These are phyloP conservation scores for Podarcis muralis DNA, from an alignment of 2,113 vertebrate species.

Conservation along the genomic window DNA sequence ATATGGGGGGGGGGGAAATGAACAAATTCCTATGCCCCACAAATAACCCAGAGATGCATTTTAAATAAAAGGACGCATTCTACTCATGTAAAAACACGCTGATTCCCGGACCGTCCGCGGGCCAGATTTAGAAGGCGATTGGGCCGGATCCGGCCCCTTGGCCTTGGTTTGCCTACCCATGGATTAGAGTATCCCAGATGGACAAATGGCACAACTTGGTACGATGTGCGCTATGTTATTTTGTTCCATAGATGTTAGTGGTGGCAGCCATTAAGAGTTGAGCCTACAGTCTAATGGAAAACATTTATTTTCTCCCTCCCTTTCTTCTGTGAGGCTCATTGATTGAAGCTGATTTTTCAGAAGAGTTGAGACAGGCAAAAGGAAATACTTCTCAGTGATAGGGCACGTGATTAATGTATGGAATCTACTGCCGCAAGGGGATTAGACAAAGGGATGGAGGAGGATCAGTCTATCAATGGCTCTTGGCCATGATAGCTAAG, in stretches of 20 bases:
- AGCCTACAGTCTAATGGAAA: background rate
- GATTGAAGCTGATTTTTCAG: background rate
- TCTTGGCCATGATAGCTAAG: background rate
- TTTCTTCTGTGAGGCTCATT: background rate
- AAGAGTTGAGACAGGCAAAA: background rate
- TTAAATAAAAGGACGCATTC: too few species aligned
- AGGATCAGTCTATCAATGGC: too few species aligned
- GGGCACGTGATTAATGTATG: background rate
- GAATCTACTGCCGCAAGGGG: background rate
- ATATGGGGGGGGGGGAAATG: too few species aligned
- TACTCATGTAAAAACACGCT: too few species aligned
- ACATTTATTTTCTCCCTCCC: too few species aligned
- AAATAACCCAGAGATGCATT: too few species aligned
- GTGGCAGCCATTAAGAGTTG: background rate
- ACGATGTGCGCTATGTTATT: background rate
- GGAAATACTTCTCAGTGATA: background rate
- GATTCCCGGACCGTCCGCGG: too few species aligned
- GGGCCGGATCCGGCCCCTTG: accelerated
- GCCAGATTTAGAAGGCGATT: too few species aligned
- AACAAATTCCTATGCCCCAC: too few species aligned
- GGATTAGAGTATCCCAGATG: background rate
- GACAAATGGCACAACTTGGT: too few species aligned
- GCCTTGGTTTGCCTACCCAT: too few species aligned
- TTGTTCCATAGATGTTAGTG: background rate
- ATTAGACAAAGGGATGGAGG: too few species aligned